Conservation (phyloP, 2,113 vertebrate genomes). For the Rhea americana region DNA sequence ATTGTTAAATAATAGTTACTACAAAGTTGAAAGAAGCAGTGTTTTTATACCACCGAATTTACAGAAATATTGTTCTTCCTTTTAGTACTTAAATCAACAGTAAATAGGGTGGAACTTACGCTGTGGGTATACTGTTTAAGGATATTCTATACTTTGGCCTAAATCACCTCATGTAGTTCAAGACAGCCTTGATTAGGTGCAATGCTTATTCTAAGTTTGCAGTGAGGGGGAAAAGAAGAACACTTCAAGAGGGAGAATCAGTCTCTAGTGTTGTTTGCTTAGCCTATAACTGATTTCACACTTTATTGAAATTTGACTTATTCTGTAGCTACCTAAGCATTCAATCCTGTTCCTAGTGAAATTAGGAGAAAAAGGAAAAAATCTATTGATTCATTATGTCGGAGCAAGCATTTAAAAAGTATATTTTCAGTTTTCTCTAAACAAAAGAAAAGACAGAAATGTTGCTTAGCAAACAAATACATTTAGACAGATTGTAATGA, state of each 20-base stretch:
- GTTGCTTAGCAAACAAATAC: background rate
- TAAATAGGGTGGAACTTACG: background rate
- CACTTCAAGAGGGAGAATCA: background rate
- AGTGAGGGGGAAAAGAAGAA: rapidly evolving
- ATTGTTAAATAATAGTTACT: background rate
- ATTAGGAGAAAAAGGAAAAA: background rate
- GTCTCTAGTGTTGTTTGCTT: background rate
- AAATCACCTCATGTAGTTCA: background rate
- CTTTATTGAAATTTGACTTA: background rate
- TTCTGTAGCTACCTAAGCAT: background rate
- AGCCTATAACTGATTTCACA: background rate
- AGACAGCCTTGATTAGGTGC: background rate
- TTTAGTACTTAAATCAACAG: background rate
- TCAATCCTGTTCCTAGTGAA: background rate
- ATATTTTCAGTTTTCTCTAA: background rate
- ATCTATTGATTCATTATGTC: background rate
- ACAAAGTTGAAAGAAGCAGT: background rate
- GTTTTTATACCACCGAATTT: background rate
- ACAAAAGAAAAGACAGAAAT: background rate
- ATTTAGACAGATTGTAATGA: background rate
- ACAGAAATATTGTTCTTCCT: background rate
- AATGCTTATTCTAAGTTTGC: background rate
- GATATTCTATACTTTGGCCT: background rate
- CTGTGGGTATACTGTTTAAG: background rate
- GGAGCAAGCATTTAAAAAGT: background rate